A percentile compares a stretch with the other conserved stretches of the same genome.
These are phyloP conservation scores for Ptychochromis oligacanthus DNA, from an alignment of 2,113 vertebrate genomes.

Conservation along the genomic window DNA sequence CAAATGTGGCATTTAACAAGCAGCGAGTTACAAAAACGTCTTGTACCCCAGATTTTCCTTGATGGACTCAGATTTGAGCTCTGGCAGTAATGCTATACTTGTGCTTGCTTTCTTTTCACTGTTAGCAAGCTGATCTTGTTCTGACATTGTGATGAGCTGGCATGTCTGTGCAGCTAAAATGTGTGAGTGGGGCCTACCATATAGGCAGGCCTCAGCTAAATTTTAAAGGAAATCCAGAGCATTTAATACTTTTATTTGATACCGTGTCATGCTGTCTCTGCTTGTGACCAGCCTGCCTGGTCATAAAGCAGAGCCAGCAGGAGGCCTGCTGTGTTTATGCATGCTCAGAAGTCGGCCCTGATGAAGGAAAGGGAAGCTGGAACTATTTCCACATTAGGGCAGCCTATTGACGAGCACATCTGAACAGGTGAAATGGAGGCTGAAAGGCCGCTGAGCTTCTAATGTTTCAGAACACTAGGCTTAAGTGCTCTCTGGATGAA, in stretches of 20 bases:
- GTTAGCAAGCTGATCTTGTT: neutral
- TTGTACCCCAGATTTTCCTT: neutral
- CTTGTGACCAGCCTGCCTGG: neutral
- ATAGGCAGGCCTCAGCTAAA: neutral
- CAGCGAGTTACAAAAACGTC: neutral
- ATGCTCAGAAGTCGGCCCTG: neutral
- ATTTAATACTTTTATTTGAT: neutral
- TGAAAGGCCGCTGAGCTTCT: constrained; percentile 3
- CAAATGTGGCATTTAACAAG: neutral
- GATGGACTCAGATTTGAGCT: neutral
- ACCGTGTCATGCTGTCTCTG: constrained; percentile 27
- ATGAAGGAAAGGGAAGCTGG: neutral
- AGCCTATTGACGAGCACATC: neutral
- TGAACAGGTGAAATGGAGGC: constrained; percentile 10
- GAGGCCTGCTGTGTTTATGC: neutral
- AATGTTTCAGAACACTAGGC: neutral
- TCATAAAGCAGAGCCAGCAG: neutral
- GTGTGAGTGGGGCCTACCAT: neutral
- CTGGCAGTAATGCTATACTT: neutral
- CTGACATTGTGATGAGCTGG: constrained; percentile 16
- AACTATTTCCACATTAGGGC: constrained; percentile 20
- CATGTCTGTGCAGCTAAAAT: neutral
- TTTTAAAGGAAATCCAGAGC: neutral
- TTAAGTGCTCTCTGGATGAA: constrained; percentile 9
- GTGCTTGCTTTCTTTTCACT: neutral